Conservation (phyloP, 2,113 vertebrate genomes). For the Stomatorhinus ivindoensis region DNA sequence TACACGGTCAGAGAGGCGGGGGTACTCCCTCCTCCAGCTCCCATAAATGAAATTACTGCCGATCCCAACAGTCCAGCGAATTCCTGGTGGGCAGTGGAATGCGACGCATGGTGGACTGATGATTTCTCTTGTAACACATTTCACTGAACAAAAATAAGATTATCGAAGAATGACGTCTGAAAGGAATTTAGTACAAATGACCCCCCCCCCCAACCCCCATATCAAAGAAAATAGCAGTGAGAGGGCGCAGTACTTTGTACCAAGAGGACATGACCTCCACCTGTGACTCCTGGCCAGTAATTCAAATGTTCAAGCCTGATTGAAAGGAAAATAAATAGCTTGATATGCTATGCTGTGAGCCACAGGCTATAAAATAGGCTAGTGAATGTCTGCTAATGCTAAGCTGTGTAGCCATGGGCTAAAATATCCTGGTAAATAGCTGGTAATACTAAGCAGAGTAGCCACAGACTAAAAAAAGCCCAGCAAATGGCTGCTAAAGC, state of each 20-base stretch:
- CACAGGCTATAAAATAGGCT: not conserved
- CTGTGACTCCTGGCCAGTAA: not conserved
- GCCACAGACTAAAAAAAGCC: not conserved
- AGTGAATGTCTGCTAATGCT: not conserved
- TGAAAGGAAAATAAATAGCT: not conserved
- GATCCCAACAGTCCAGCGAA: conserved; percentile 13
- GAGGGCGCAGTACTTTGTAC: not conserved
- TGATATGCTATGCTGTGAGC: not conserved
- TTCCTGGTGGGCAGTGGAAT: conserved; percentile 34
- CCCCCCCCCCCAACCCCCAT: not conserved
- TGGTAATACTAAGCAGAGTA: not conserved
- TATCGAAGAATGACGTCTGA: conserved; percentile 48
- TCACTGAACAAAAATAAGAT: conserved; percentile 60
- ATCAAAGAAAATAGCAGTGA: not conserved
- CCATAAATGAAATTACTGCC: conserved; percentile 17
- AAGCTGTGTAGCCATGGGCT: not conserved
- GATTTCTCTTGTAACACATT: conserved; percentile 50
- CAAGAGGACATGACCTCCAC: not conserved
- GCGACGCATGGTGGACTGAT: conserved; percentile 53
- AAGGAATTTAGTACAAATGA: not conserved
- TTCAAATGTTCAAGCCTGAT: not conserved
- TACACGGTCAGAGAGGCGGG: not conserved
- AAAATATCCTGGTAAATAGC: not conserved
- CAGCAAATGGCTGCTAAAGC: not conserved
- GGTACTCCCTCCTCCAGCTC: not conserved